phyloP scores from a whole-genome alignment of 2,113 vertebrate genomes.

The Oncorhynchus masou region DNA sequence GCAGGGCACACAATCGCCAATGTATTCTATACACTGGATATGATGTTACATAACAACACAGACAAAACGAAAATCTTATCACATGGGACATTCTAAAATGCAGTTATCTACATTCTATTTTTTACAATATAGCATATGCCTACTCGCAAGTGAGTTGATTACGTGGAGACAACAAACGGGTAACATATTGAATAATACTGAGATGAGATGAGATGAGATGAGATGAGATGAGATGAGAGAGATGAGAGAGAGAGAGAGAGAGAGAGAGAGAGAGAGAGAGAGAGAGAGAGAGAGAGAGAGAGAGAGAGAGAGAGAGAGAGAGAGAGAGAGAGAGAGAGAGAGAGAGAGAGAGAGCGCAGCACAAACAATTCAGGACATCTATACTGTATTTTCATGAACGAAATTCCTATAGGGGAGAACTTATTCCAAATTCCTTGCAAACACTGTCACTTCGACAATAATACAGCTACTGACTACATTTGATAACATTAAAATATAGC shows the following conservation, averaged over 20 bases:
- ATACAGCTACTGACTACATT: background rate
- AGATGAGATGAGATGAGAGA: too few relatives aligned
- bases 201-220: too few relatives aligned
- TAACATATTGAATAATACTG: background rate
- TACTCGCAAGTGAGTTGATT: background rate
- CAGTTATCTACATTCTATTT: background rate
- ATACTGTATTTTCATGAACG: background rate
- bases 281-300: background rate
- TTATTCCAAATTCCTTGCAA: conserved; percentile 7
- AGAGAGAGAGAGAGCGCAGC: too few relatives aligned
- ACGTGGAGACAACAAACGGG: too few relatives aligned
- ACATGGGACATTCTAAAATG: conserved; percentile 7
- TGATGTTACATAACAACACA: conserved; percentile 4
- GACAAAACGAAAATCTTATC: conserved; percentile 7
- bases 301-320: too few relatives aligned
- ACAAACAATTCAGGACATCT: background rate
- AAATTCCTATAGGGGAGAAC: background rate
- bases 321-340: background rate
- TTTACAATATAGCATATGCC: conserved; percentile 7
- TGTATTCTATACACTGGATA: background rate
- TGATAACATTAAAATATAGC: background rate
- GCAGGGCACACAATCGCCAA: background rate
- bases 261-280: too few relatives aligned
- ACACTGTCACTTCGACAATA: conserved; percentile 9
- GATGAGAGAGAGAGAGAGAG: too few relatives aligned